Conservation (phyloP, 2,888 invertebrate genomes). For the Tetheella fluctuosa region DNA sequence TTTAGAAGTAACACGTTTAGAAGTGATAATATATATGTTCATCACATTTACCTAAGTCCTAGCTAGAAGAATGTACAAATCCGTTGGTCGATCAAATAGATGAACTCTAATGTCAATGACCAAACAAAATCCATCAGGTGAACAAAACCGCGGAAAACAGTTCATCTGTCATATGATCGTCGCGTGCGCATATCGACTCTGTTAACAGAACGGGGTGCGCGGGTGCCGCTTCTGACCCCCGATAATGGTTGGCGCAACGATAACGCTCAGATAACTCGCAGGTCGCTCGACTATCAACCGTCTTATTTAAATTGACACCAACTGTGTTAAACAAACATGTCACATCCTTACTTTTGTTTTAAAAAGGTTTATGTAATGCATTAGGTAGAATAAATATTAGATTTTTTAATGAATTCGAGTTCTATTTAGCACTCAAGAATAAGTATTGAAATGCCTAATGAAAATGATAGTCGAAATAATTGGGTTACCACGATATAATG, state of each 20-base stretch:
- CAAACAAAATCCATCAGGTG: conserved; percentile 44
- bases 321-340: conserved; percentile 19
- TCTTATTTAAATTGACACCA: conserved; percentile 35
- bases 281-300: conserved; percentile 42
- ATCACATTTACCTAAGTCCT: too few relatives aligned
- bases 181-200: conserved; percentile 66
- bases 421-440: not conserved
- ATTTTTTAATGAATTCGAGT: not conserved
- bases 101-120: conserved; percentile 34
- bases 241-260: conserved; percentile 55
- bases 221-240: conserved; percentile 67
- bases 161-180: conserved; percentile 62
- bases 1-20: too few relatives aligned
- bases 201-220: conserved; percentile 65
- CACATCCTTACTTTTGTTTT: not conserved
- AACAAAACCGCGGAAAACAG: conserved; percentile 38
- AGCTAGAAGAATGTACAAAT: too few relatives aligned
- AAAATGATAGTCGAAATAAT: not conserved
- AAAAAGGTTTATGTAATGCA: not conserved
- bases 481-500: conserved; percentile 3
- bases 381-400: not conserved
- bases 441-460: not conserved
- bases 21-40: too few relatives aligned
- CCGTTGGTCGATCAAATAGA: conserved; percentile 1
- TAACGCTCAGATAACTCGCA: conserved; percentile 47